phyloP scores from a whole-genome alignment of 1,140 invertebrate genomes.

The Drosophila nasuta region DNA sequence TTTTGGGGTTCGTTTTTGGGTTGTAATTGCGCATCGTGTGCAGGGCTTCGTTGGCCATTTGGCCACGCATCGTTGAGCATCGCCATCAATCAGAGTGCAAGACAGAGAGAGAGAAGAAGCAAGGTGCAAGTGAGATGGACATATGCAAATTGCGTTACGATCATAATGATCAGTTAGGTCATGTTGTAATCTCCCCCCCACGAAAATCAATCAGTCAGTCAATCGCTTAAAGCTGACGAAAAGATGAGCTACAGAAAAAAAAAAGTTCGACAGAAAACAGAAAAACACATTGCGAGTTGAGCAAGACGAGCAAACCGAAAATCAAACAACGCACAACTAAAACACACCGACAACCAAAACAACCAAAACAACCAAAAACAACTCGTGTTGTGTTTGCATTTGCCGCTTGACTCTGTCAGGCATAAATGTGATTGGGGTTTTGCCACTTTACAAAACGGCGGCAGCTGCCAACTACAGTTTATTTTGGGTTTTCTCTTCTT shows the following conservation, averaged over 20 bases:
- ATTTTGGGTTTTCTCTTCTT: background rate
- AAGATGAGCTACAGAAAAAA: constrained; percentile 57
- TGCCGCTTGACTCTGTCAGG: constrained; percentile 31
- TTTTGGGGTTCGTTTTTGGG: background rate
- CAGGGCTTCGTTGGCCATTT: constrained; percentile 53
- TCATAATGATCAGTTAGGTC: constrained; percentile 71
- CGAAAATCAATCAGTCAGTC: constrained; percentile 66
- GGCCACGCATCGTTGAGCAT: constrained; percentile 71
- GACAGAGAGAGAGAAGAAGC: background rate
- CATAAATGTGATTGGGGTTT: constrained; percentile 42
- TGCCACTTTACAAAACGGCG: constrained; percentile 37
- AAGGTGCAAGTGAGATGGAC: constrained; percentile 13
- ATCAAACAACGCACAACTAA: constrained; percentile 2
- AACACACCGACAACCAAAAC: constrained; percentile 4
- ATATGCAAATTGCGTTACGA: constrained; percentile 74
- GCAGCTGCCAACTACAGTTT: constrained; percentile 5
- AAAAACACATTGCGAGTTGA: constrained; percentile 26
- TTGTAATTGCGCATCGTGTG: constrained; percentile 51
- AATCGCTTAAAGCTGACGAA: constrained; percentile 54
- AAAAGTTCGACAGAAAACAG: constrained; percentile 7
- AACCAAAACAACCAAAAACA: background rate
- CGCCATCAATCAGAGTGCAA: constrained; percentile 60
- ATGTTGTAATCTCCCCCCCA: constrained; percentile 60
- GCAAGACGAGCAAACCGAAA: constrained; percentile 14
- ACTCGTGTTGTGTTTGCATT: constrained; percentile 40